Evolutionary conservation across 1,140 invertebrate species (phyloP), one percentile per base, ranked within the genome.

Genomic region (Lordiphosa stackelbergi): DNA sequence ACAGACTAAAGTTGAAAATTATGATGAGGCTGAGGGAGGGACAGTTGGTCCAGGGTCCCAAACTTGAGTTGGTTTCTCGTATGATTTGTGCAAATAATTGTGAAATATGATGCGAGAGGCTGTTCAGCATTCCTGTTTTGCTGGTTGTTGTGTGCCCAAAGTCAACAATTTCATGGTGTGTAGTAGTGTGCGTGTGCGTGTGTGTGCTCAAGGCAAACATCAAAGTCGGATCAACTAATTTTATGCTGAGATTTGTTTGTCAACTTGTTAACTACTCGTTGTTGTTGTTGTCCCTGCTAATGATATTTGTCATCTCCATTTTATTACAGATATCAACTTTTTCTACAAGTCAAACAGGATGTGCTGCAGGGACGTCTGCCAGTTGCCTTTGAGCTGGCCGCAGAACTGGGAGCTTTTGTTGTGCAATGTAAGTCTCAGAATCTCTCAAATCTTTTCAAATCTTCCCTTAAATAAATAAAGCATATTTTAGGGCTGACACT

Each of bases 341-440:
- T 97, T 87, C 91, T 98, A 41, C 97, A 98, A 91, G 91, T 98
- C 69, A 97, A 98, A 88, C 95, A 97, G 90, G 97, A 98, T 87
- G 95, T 98, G 66, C 90, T 97, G 11, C 95, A 96, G 81, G 97
- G 96, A 53, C 91, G 95, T 65, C 88, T 98, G 51, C 94, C 95
- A 4, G 95, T 97, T 22, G 91, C 94, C 35, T 95, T 95, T 85
- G 96, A 97, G 69, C 88, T 96, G 45, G 93, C 95, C n/a, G 93
- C 96, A 7, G 96, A 99, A 86, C 90, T 99, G 24, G 95, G 96
- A 19, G 96, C 97, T 4, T 96, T 94, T 85, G 94, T 97, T 28
- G 91, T 99, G 43, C 98, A 99, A 91, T 99, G 97, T 98, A 90
- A 96, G 95, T n/a, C n/a, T n/a, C n/a, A n/a, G n/a, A n/a, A n/a